Percentiles rank a stretch among this genome's conserved stretches.
Conservation (phyloP, 1,140 invertebrate species). For the Dendrolimus punctatus region DNA sequence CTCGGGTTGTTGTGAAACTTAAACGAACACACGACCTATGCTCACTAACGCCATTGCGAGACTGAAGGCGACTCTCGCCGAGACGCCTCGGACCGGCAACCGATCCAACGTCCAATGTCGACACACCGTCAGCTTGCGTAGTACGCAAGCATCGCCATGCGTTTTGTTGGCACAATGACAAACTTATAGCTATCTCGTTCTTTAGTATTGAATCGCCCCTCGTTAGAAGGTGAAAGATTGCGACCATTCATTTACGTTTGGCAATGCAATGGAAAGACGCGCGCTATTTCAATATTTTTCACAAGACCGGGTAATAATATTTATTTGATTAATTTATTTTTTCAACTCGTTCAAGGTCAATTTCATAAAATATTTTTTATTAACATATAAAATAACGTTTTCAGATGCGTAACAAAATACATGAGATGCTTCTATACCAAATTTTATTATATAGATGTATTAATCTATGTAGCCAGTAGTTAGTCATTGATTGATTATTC, state of each 20-base stretch:
- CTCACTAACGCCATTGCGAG: slow-evolving; percentile 69
- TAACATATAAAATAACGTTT: too few species aligned
- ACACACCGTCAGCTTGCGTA: slow-evolving; percentile 70
- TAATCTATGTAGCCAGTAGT: too few species aligned
- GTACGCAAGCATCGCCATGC: slow-evolving; percentile 65
- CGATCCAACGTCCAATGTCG: slow-evolving; percentile 69
- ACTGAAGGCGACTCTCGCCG: slow-evolving; percentile 52
- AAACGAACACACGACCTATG: slow-evolving; percentile 66
- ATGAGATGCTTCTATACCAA: too few species aligned
- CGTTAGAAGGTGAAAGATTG: slow-evolving; percentile 36
- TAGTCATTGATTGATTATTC: too few species aligned
- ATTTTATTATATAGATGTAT: too few species aligned
- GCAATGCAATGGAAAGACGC: slow-evolving; percentile 52
- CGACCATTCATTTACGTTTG: slow-evolving; percentile 68
- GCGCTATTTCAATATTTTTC: slow-evolving; percentile 58
- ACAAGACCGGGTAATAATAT: slow-evolving; percentile 32
- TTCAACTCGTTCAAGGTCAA: slow-evolving; percentile 1
- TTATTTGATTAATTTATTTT: slow-evolving; percentile 9
- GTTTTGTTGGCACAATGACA: slow-evolving; percentile 29
- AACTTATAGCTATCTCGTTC: slow-evolving; percentile 38
- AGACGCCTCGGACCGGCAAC: slow-evolving; percentile 59
- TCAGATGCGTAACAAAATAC: too few species aligned
- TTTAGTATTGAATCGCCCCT: slow-evolving; percentile 10
- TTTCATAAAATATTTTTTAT: not conserved
- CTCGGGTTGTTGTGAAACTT: slow-evolving; percentile 61